These are phyloP conservation scores for Mus spicilegus DNA, from an alignment of 2,113 vertebrate genomes.

Conservation along the genomic window DNA sequence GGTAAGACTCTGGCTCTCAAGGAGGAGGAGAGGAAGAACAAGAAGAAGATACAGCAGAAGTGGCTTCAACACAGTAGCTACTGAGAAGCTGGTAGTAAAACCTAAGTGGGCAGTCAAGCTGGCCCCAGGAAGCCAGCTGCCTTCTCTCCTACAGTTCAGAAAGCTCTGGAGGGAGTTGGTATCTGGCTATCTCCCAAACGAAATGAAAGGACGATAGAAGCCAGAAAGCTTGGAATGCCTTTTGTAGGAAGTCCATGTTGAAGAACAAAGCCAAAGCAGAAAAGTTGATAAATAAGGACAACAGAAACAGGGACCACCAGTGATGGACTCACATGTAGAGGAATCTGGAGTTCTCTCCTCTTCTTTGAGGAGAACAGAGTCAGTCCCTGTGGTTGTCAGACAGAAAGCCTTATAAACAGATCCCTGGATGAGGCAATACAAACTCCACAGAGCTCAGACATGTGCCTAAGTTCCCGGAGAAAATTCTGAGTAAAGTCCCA, in stretches of 20 bases:
- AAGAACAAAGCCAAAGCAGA: constrained; percentile 1
- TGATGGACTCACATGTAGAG: neutral
- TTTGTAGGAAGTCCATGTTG: neutral
- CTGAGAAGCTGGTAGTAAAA: neutral
- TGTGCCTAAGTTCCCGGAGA: constrained; percentile 5
- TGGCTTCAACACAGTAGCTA: neutral
- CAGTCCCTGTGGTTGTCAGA: neutral
- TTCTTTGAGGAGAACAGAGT: neutral
- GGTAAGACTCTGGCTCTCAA: neutral
- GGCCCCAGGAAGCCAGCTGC: neutral
- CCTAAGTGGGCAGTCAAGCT: neutral
- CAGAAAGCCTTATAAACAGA: constrained; percentile 16
- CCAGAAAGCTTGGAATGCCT: neutral
- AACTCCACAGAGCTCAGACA: neutral
- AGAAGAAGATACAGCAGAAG: neutral
- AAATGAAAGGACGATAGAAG: neutral
- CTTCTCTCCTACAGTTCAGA: neutral
- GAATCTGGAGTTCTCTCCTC: neutral
- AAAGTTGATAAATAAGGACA: neutral
- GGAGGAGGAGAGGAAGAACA: neutral
- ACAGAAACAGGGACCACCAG: neutral
- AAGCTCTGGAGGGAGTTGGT: neutral
- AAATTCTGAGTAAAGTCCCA: constrained; percentile 9
- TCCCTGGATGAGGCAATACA: neutral
- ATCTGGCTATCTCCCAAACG: neutral